phyloP scores from a whole-genome alignment of 2,113 vertebrate species.

The Furnarius figulus region DNA sequence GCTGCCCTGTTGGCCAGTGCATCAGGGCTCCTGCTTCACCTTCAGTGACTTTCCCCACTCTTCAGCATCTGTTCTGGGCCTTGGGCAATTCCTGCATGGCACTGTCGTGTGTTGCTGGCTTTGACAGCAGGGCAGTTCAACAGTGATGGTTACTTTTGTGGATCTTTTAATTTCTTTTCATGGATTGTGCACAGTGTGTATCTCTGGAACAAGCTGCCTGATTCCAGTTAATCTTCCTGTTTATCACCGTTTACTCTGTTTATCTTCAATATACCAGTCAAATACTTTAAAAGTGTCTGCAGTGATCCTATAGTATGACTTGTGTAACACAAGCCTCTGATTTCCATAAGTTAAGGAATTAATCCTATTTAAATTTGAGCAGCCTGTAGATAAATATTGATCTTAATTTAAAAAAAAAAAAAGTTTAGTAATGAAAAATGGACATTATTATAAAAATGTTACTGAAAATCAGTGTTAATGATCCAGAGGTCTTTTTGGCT shows the following conservation, averaged over 20 bases:
- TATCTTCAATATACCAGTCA: neutral
- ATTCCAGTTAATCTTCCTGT: neutral
- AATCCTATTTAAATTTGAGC: neutral
- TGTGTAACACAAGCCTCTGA: neutral
- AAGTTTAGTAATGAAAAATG: neutral
- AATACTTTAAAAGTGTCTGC: neutral
- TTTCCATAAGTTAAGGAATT: neutral
- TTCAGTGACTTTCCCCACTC: neutral
- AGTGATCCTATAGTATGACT: neutral
- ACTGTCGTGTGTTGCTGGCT: accelerated
- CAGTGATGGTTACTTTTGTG: neutral
- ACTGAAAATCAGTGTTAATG: constrained; percentile 18
- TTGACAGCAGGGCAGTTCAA: neutral
- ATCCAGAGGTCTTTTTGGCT: neutral
- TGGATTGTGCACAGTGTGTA: neutral
- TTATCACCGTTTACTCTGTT: neutral
- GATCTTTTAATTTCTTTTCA: neutral
- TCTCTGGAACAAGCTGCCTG: neutral
- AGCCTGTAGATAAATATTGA: constrained; percentile 14
- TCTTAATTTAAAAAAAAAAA: neutral
- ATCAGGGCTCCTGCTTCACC: neutral
- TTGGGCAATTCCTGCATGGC: neutral
- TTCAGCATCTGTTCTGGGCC: neutral
- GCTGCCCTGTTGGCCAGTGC: neutral
- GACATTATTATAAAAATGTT: neutral